Evolutionary conservation across 2,888 invertebrate species (phyloP).

Genomic region (Melanotus villosus): DNA sequence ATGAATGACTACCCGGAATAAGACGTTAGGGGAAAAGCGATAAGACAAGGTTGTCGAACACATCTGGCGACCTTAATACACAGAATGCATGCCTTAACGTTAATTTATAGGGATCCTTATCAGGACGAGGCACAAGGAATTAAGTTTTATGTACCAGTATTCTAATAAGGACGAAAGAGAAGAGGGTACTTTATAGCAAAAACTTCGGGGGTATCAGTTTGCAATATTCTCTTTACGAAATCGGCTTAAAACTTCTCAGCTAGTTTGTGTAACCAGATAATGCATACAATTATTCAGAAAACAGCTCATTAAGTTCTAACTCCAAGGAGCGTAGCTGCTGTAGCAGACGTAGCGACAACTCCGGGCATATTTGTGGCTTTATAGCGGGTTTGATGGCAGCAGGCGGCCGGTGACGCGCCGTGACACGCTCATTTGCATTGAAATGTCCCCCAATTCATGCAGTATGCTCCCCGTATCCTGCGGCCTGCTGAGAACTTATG

Average conservation of each 20-base stretch:
- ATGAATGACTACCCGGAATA: slow-evolving; percentile 21
- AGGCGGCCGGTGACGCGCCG: slow-evolving; percentile 58
- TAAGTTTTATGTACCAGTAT: slow-evolving; percentile 20
- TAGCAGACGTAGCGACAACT: slow-evolving; percentile 48
- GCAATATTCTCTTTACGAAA: slow-evolving; percentile 32
- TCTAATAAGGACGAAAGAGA: slow-evolving; percentile 5
- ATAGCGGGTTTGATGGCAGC: slow-evolving; percentile 57
- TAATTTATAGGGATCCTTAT: slow-evolving; percentile 40
- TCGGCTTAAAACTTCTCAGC: slow-evolving; percentile 40
- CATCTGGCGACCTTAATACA: slow-evolving; percentile 52
- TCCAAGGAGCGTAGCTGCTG: slow-evolving; percentile 40
- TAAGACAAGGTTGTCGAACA: slow-evolving; percentile 50
- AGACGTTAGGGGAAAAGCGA: slow-evolving; percentile 34
- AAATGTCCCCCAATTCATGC: slow-evolving; percentile 61
- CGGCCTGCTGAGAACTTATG: slow-evolving; percentile 54
- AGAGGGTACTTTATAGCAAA: slow-evolving; percentile 17
- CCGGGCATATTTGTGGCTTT: slow-evolving; percentile 56
- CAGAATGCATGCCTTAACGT: slow-evolving; percentile 36
- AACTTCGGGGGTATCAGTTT: slow-evolving; percentile 19
- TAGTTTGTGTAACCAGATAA: slow-evolving; percentile 44
- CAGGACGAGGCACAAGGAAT: slow-evolving; percentile 30
- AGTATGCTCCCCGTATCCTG: slow-evolving; percentile 55
- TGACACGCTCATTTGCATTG: slow-evolving; percentile 62
- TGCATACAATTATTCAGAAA: slow-evolving; percentile 48
- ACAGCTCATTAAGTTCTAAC: slow-evolving; percentile 48